Base-by-base conservation (phyloP, 2,113 vertebrate genomes). In the Cyphomyrus discorhynchus region DNA sequence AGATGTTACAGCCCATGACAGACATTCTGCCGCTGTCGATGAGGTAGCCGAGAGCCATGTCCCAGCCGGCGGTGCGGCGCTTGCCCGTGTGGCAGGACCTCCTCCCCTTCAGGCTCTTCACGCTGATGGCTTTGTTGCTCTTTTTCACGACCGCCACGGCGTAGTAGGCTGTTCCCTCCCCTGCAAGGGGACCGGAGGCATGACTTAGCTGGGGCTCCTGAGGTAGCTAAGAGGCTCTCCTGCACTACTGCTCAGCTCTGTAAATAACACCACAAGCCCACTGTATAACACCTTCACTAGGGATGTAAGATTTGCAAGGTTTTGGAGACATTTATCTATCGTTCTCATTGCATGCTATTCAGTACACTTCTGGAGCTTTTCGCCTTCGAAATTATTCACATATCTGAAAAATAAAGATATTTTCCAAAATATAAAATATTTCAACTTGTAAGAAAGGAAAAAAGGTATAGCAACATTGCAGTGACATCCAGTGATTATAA, bases 31-130 rank as follows among this genome's bases (percentile, higher is more conserved):
- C 97, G 0, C 95, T 97, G 90, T 96, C 96, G 15, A 97, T 94
- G 17, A 99, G 93, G 93, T 96, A 97, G 5, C 98, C 98, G 21
- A 99, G 46, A 0, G 98, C 98, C 93, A 98, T 96, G 0, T 96
- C 96, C 98, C 98, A 99, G 92, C 98, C 98, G 0, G 94, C 97
- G 0, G 97, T 98, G 62, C 97, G 95, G 86, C 96, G 96, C 88
- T 97, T 96, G 74, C 98, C 98, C 0, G 98, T 99, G 96, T 99
- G 98, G 90, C 98, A 99, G 10, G 97, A 98, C 90, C 90, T 95
- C 87, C 93, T 92, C 0, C 97, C 97, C 77, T 91, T 94, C 93
- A 99, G 85, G 90, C 92, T 96, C 93, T 95, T 90, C 90, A 99
- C 97, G 91, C 95, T 98, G 91, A 98, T 94, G 27, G 0, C 93